Base-by-base conservation (phyloP, 2,888 invertebrate species). In the Mamestra brassicae region DNA sequence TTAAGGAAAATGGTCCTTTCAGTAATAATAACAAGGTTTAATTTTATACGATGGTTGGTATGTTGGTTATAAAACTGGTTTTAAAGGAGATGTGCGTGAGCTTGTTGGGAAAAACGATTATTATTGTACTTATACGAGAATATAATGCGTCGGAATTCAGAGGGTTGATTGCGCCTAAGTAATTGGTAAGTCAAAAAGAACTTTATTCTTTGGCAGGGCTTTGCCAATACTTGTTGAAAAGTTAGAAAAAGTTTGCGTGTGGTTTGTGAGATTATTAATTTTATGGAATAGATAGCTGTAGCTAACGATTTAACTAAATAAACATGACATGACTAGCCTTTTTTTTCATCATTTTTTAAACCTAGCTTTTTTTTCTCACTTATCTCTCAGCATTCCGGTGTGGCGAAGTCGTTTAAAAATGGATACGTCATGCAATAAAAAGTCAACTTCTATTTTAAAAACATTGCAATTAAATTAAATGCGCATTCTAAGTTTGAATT, bases 21-120 rank as follows among this genome's bases (percentile, higher is more conserved):
- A 0, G 0, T 0, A 13, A 1, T 65, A 26, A 36, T 26, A 2
- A 65, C 85, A 90, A 83, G 80, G 85, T 84, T 81, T 69, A 78
- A 71, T 81, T 85, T 85, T 60, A 65, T 76, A 70, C 82, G 79
- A 52, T 36, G 6, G 45, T 45, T n/a, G n/a, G n/a, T 62, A 60
- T 42, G 42, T 68, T 26, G 26, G 70, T 52, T 58, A n/a, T 34
- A 76, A 60, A 93, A 94, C 94, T 93, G 94, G 94, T 94, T 91
- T 67, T 71, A 72, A 87, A 88, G 81, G 82, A 83, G 91, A 92
- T 90, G 91, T 89, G 92, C 93, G 91, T 91, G 91, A 91, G 92
- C 93, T 94, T 85, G 94, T 94, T 94, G 93, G 88, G 91, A 89
- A 92, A 92, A 91, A 91, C 91, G 93, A 94, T 94, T 93, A 93